Conservation (phyloP, 2,888 invertebrate genomes). For the Panorpa germanica region DNA sequence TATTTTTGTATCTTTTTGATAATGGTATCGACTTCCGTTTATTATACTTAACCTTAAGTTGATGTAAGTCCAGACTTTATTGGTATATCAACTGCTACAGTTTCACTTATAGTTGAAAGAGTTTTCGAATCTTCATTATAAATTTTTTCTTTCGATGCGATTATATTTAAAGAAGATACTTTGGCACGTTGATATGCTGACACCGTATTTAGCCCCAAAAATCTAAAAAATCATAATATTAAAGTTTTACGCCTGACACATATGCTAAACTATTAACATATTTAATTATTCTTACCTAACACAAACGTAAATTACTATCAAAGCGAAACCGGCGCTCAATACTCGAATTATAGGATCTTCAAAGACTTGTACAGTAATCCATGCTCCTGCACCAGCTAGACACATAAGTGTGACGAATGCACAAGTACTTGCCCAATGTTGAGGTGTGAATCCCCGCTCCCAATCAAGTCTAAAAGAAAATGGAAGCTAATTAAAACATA, state of each 20-base stretch:
- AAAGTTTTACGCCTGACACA: not conserved
- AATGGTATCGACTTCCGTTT: too few relatives aligned
- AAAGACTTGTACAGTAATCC: slow-evolving; percentile 62
- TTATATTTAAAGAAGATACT: slow-evolving; percentile 69
- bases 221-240: slow-evolving; percentile 30
- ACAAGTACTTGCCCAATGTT: slow-evolving; percentile 71
- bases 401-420: slow-evolving; percentile 63
- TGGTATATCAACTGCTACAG: too few relatives aligned
- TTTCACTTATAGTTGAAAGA: too few relatives aligned
- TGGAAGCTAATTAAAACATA: slow-evolving; percentile 6
- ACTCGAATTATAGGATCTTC: slow-evolving; percentile 60
- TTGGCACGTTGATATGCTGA: slow-evolving; percentile 83
- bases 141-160: slow-evolving; percentile 21
- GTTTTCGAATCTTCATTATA: too few relatives aligned
- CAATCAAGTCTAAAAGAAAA: slow-evolving; percentile 41
- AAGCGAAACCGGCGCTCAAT: slow-evolving; percentile 57
- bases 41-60: too few relatives aligned
- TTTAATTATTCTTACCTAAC: slow-evolving; percentile 38
- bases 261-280: not conserved
- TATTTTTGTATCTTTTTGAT: too few relatives aligned
- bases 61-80: too few relatives aligned
- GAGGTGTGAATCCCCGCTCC: slow-evolving; percentile 65
- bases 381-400: slow-evolving; percentile 55
- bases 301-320: slow-evolving; percentile 69
- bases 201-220: slow-evolving; percentile 70